Evolutionary conservation across 2,888 invertebrate species (phyloP).

Genomic region (Erebia ligea): DNA sequence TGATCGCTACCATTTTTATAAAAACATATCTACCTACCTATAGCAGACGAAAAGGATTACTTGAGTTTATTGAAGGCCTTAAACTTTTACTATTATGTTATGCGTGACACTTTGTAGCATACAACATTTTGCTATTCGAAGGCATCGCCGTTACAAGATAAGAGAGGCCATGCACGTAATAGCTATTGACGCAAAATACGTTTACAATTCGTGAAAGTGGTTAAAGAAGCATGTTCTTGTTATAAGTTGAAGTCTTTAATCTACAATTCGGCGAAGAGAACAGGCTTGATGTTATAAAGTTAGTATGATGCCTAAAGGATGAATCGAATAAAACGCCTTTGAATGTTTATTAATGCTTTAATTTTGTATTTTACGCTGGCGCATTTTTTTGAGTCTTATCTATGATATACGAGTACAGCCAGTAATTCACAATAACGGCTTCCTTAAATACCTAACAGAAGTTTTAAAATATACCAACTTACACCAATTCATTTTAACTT

Average conservation of each 20-base stretch:
- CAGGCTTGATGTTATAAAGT: background rate
- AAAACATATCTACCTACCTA: background rate
- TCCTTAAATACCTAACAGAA: too few relatives aligned
- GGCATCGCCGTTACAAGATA: constrained; percentile 41
- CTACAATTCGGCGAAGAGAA: too few relatives aligned
- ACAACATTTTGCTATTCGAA: constrained; percentile 20
- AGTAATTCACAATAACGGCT: too few relatives aligned
- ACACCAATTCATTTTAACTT: too few relatives aligned
- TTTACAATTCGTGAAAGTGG: constrained; percentile 7
- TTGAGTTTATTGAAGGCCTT: constrained; percentile 18
- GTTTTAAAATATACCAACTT: too few relatives aligned
- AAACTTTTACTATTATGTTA: constrained; percentile 42
- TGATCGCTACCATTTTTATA: background rate
- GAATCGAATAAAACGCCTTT: background rate
- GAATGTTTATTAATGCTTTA: too few relatives aligned
- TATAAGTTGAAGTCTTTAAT: background rate
- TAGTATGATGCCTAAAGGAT: background rate
- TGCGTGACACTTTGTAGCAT: constrained; percentile 37
- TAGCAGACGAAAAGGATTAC: constrained; percentile 5
- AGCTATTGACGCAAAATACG: constrained; percentile 27
- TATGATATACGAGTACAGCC: too few relatives aligned
- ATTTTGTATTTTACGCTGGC: too few relatives aligned
- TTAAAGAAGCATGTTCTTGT: constrained; percentile 9
- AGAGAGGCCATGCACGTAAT: constrained; percentile 50
- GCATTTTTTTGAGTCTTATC: too few relatives aligned